These are phyloP conservation scores for Aleadryas rufinucha DNA, from an alignment of 2,113 vertebrate species.

Conservation along the genomic window DNA sequence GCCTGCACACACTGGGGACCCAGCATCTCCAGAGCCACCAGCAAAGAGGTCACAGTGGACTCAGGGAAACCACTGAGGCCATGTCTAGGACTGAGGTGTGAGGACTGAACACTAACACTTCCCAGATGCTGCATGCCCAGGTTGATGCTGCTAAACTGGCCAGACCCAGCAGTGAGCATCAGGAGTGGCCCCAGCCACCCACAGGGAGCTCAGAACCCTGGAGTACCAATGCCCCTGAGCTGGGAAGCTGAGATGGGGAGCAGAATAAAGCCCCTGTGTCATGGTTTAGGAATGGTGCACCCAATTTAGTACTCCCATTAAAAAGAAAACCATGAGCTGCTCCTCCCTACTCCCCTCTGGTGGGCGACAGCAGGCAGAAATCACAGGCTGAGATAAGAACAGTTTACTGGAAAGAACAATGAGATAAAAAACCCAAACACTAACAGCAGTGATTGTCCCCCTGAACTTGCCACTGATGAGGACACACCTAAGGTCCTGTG, in stretches of 20 bases:
- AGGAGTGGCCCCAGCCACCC: background rate
- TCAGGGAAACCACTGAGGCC: accelerated
- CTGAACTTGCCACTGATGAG: background rate
- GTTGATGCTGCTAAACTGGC: background rate
- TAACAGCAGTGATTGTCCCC: background rate
- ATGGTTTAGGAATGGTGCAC: background rate
- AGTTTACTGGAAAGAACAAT: background rate
- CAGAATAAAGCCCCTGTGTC: background rate
- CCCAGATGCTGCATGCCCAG: background rate
- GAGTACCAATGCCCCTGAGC: background rate
- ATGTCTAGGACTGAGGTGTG: accelerated
- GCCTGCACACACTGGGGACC: accelerated
- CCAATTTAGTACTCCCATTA: background rate
- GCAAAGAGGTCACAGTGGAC: background rate
- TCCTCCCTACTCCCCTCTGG: background rate
- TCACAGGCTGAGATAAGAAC: background rate
- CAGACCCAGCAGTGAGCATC: background rate
- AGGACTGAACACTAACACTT: background rate
- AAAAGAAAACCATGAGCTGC: background rate
- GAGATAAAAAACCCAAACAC: background rate
- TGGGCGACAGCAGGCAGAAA: background rate
- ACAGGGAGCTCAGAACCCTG: background rate
- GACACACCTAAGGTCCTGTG: background rate
- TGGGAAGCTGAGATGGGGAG: background rate
- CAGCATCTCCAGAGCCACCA: background rate